Evolutionary conservation across 2,113 vertebrate species (phyloP).

Genomic region (Camelus dromedarius): DNA sequence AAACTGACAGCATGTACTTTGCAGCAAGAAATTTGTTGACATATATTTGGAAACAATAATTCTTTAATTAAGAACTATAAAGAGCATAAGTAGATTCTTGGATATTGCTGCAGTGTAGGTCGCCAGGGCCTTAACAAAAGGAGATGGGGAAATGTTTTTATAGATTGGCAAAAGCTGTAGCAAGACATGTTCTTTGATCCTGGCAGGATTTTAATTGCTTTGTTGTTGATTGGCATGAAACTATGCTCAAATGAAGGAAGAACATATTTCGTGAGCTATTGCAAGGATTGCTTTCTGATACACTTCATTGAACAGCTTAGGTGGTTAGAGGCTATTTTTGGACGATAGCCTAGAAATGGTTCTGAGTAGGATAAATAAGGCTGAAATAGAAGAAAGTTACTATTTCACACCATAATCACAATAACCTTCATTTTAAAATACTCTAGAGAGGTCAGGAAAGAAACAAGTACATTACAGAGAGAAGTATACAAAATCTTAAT

Average conservation of each 20-base stretch:
- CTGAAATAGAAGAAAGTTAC: slow-evolving; percentile 78
- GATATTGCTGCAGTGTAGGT: slow-evolving; percentile 45
- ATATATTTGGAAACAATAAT: slow-evolving; percentile 80
- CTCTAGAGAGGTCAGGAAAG: slow-evolving; percentile 68
- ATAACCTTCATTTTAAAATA: slow-evolving; percentile 80
- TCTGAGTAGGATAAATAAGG: slow-evolving; percentile 84
- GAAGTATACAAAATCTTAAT: slow-evolving; percentile 74
- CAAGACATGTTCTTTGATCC: slow-evolving; percentile 83
- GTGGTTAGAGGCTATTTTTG: slow-evolving; percentile 88
- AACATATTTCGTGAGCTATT: slow-evolving; percentile 83
- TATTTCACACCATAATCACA: slow-evolving; percentile 67
- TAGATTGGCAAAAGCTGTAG: slow-evolving; percentile 73
- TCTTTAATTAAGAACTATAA: slow-evolving; percentile 77
- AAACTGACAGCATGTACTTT: slow-evolving; percentile 66
- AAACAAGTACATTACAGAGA: slow-evolving; percentile 68
- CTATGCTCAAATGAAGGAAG: slow-evolving; percentile 82
- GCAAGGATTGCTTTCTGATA: slow-evolving; percentile 84
- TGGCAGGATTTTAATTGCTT: slow-evolving; percentile 89
- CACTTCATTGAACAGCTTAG: slow-evolving; percentile 83
- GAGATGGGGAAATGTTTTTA: slow-evolving; percentile 83
- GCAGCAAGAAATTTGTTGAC: slow-evolving; percentile 79
- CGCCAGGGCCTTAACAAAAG: slow-evolving; percentile 49
- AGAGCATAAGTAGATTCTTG: slow-evolving; percentile 71
- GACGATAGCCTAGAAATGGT: slow-evolving; percentile 84
- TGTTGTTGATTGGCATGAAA: slow-evolving; percentile 85